Percentiles rank a stretch among this genome's conserved stretches.
phyloP scores from a whole-genome alignment of 2,888 invertebrate species.

The Thymelicus lineola region DNA sequence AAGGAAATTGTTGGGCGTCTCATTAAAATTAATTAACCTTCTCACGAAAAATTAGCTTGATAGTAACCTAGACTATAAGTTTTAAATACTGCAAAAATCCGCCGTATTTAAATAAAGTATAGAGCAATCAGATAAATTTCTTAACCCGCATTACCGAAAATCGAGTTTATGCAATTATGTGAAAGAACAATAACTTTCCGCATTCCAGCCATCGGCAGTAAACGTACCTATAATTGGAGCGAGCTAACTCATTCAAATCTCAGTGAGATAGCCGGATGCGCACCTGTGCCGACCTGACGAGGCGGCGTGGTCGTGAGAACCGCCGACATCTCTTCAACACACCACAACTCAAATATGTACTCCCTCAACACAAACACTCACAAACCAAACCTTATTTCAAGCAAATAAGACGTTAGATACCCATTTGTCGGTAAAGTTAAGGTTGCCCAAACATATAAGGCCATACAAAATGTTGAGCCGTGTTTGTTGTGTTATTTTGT shows the following conservation, averaged over 20 bases:
- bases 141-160: too few species aligned
- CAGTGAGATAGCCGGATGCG: slow-evolving; percentile 79
- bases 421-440: slow-evolving; percentile 9
- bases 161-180: background rate
- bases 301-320: slow-evolving; percentile 67
- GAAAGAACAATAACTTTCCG: slow-evolving; percentile 19
- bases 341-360: slow-evolving; percentile 12
- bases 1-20: too few species aligned
- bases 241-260: slow-evolving; percentile 68
- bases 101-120: too few species aligned
- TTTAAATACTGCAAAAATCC: too few species aligned
- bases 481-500: slow-evolving; percentile 81
- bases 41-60: too few species aligned
- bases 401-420: slow-evolving; percentile 9
- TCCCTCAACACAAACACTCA: background rate
- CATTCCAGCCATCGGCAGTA: slow-evolving; percentile 36
- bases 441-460: slow-evolving; percentile 52
- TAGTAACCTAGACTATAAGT: too few species aligned
- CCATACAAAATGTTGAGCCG: slow-evolving; percentile 64
- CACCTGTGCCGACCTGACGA: slow-evolving; percentile 68
- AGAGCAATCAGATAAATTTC: too few species aligned
- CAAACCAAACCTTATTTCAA: slow-evolving; percentile 18
- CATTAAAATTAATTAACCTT: too few species aligned
- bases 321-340: slow-evolving; percentile 58
- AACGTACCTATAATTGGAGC: slow-evolving; percentile 63